Base-by-base conservation (phyloP, 2,888 invertebrate species). In the Pachymerium ferrugineum region DNA sequence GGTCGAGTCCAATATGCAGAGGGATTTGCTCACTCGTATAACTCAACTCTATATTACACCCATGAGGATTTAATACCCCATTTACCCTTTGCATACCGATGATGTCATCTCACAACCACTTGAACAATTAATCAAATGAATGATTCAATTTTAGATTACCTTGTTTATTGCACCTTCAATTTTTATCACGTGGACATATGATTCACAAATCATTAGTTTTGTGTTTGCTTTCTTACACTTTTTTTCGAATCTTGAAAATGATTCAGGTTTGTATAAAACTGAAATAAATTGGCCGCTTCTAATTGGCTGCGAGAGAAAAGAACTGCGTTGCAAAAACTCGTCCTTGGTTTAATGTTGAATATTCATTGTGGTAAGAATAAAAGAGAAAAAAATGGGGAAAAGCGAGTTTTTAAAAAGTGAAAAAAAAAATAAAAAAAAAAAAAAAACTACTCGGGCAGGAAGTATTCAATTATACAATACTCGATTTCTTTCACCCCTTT, bases 401-500 rank as follows among this genome's bases (percentile, higher is more conserved):
- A 54, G 25, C 54, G 28, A 28, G 28, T 54, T 54, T 54, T 22
- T 12, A 25, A 54, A 54, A 54, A 22, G 19, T 12, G 25, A 2
- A 6, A 8, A 25, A 54, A 54, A 54, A 47, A 8, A 38, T 14
- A 38, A 3, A 54, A 54, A 54, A 54, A 47, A 8, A 38, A 3
- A 38, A 3, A 54, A 54, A 54, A 22, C 10, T 54, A 28, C 54
- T 3, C 54, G 14, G 28, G 54, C 54, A 54, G 54, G 54, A 54
- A 54, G 54, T 54, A 54, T 8, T 54, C 54, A 54, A 54, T 54
- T 54, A 54, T 54, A 54, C 54, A 54, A 22, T 54, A 54, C 54
- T 54, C 25, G 54, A 54, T 33, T 33, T 33, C 33, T 54, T 54
- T 54, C 54, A 25, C 12, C 38, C 12, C 54, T 2, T 12, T n/a